phyloP scores from a whole-genome alignment of 2,888 invertebrate genomes.

The Lepeophtheirus nordmannii region DNA sequence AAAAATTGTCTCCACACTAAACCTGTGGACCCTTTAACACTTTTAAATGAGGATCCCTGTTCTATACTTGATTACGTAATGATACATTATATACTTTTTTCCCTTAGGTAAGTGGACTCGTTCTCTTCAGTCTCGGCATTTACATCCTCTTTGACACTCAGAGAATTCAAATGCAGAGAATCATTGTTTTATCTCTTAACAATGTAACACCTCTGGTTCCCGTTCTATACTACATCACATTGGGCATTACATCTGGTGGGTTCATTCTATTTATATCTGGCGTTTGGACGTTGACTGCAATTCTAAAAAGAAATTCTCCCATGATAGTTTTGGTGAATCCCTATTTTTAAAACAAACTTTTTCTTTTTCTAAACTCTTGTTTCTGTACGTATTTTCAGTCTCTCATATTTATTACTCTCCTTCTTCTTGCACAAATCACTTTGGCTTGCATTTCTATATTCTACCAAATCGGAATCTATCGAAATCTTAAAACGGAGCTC shows the following conservation, averaged over 20 bases:
- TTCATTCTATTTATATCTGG: not conserved
- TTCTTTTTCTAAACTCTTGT: not conserved
- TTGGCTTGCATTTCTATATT: not conserved
- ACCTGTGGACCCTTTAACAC: too few relatives aligned
- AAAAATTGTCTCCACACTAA: too few relatives aligned
- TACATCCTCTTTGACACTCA: not conserved
- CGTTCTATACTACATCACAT: not conserved
- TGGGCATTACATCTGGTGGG: not conserved
- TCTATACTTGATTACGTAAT: too few relatives aligned
- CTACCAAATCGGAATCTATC: not conserved
- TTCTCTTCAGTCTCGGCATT: not conserved
- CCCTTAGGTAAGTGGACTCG: not conserved
- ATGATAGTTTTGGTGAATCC: not conserved
- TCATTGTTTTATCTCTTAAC: not conserved
- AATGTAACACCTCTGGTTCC: not conserved
- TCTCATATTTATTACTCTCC: not conserved
- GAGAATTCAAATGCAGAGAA: not conserved
- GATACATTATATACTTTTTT: not conserved
- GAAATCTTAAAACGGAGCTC: not conserved
- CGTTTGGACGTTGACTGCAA: not conserved
- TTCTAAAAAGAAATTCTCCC: not conserved
- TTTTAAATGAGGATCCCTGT: too few relatives aligned
- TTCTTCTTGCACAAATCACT: not conserved
- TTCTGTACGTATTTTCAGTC: not conserved
- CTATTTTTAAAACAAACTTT: not conserved